phyloP scores from a whole-genome alignment of 2,888 invertebrate species.

The Beris chalybata region DNA sequence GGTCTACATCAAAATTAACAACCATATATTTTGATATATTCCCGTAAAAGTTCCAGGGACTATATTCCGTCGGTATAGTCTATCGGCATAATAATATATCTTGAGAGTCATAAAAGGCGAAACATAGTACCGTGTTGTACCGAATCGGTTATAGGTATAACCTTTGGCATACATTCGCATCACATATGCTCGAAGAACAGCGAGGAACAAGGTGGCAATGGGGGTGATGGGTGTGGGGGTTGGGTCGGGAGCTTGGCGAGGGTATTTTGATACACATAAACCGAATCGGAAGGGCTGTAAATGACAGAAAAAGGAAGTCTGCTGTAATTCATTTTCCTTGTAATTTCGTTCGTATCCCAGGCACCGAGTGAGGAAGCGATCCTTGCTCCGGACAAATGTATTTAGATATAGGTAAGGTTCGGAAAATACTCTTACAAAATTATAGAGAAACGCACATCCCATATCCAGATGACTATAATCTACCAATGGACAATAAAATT shows the following conservation, averaged over 20 bases:
- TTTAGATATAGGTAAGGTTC: too few relatives aligned
- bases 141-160: constrained; percentile 6
- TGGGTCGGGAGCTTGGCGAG: too few relatives aligned
- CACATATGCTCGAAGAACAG: not conserved
- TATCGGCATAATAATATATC: constrained; percentile 21
- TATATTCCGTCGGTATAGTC: not conserved
- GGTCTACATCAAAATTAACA: constrained; percentile 22
- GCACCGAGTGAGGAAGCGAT: too few relatives aligned
- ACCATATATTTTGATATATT: constrained; percentile 32
- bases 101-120: constrained; percentile 30
- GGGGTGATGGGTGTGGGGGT: not conserved
- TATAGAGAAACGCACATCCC: not conserved
- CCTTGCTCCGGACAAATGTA: too few relatives aligned
- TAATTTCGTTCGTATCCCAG: constrained; percentile 3
- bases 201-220: not conserved
- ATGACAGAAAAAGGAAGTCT: constrained; percentile 27
- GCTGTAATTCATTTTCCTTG: constrained; percentile 28
- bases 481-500: constrained; percentile 27
- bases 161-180: constrained; percentile 9
- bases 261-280: constrained; percentile 27
- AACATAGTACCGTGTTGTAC: constrained; percentile 19
- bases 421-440: too few relatives aligned
- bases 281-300: constrained; percentile 27
- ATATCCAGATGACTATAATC: constrained; percentile 12
- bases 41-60: constrained; percentile 22